Evolutionary conservation across 2,797 vertebrate species (phyloP).

Genomic region (Sebastes nivosus): DNA sequence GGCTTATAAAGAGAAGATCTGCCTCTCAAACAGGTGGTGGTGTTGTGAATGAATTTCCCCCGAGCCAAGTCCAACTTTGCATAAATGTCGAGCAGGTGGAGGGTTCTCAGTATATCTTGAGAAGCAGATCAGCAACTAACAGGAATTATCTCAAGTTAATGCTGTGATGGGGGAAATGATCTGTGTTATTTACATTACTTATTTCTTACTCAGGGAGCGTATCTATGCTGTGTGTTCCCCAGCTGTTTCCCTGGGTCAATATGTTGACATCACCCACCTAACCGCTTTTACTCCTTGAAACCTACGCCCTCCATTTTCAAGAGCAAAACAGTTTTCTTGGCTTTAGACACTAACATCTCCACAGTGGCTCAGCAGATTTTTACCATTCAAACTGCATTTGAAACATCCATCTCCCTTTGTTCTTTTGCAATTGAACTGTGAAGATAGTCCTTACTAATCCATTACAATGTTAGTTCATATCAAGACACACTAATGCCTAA

Average conservation of each 20-base stretch:
- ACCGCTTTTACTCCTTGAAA: neutral
- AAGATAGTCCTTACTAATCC: neutral
- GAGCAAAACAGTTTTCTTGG: neutral
- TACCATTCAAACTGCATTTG: neutral
- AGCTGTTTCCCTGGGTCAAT: neutral
- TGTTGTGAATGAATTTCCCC: constrained; percentile 12
- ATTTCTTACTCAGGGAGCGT: neutral
- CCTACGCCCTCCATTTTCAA: neutral
- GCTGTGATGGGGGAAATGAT: neutral
- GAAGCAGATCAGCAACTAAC: neutral
- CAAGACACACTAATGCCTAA: neutral
- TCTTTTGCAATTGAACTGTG: neutral
- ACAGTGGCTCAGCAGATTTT: neutral
- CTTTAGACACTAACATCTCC: no score
- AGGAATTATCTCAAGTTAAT: neutral
- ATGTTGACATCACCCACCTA: neutral
- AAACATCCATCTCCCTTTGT: neutral
- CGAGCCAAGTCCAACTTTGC: neutral
- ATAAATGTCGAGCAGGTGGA: constrained; percentile 42
- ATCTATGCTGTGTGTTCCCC: neutral
- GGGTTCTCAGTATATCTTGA: neutral
- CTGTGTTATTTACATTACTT: neutral
- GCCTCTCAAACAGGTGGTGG: constrained; percentile 25
- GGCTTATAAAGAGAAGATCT: neutral
- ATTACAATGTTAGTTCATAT: neutral